These are phyloP conservation scores for Ectropis grisescens DNA, from an alignment of 1,140 invertebrate genomes.

Conservation along the genomic window DNA sequence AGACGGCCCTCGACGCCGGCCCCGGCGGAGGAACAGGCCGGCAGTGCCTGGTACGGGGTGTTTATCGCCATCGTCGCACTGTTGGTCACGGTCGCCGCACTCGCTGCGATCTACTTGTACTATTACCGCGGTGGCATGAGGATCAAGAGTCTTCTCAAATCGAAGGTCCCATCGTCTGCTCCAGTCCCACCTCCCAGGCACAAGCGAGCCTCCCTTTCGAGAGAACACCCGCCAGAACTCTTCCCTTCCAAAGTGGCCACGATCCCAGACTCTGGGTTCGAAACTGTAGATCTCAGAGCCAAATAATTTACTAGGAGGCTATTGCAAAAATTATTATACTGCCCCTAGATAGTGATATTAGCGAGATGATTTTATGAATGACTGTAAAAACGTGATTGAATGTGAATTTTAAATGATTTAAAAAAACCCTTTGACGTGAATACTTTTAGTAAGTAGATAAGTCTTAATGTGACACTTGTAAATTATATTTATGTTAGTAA, in stretches of 20 bases:
- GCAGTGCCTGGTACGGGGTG: constrained; percentile 46
- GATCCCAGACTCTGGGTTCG: constrained; percentile 49
- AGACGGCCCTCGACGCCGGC: constrained; percentile 40
- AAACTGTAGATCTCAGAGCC: constrained; percentile 53
- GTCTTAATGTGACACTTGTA: no score
- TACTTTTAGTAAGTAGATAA: no score
- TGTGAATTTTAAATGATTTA: no score
- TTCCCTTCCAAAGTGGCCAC: constrained; percentile 34
- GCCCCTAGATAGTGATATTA: no score
- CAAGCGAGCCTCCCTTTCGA: constrained; percentile 41
- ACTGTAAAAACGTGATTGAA: no score
- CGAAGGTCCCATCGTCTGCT: constrained; percentile 30
- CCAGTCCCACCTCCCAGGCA: constrained; percentile 52
- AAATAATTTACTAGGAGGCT: no score
- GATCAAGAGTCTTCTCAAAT: constrained; percentile 57
- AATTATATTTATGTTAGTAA: no score
- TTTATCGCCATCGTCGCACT: constrained; percentile 45
- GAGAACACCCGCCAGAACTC: constrained; percentile 43
- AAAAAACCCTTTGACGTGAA: no score
- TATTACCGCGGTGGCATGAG: constrained; percentile 63
- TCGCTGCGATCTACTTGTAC: constrained; percentile 58
- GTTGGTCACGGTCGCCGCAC: constrained; percentile 38
- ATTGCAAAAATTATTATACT: no score
- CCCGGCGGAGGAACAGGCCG: constrained; percentile 37
- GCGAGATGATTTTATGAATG: no score